Evolutionary conservation across 2,113 vertebrate species (phyloP).

Genomic region (Austrofundulus limnaeus): DNA sequence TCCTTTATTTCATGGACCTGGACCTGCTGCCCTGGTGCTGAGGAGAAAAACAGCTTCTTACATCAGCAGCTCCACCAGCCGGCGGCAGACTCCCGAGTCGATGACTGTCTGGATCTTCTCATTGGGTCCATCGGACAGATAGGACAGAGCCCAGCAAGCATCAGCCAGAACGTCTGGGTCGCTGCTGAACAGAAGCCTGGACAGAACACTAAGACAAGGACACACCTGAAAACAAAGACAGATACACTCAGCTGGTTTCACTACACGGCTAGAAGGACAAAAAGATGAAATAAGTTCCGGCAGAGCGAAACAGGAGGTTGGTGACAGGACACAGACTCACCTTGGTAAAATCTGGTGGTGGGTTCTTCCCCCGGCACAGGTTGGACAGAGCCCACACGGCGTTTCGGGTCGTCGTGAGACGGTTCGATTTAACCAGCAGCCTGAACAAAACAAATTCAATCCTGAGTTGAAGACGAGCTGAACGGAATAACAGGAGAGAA

Average conservation of each 20-base stretch:
- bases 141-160: constrained; percentile 98
- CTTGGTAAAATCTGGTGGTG: constrained; percentile 95
- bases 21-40: neutral
- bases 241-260: neutral
- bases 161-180: constrained; percentile 96
- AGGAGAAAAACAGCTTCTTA: constrained; percentile 78
- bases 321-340: constrained; percentile 62
- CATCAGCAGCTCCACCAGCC: constrained; percentile 96
- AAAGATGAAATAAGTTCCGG: neutral
- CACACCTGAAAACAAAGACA: constrained; percentile 82
- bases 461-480: too few relatives aligned
- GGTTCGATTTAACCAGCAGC: constrained; percentile 94
- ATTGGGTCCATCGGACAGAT: constrained; percentile 96
- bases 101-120: constrained; percentile 99
- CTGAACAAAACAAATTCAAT: constrained; percentile 65
- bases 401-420: constrained; percentile 96
- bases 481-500: neutral
- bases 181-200: constrained; percentile 94
- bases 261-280: neutral
- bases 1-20: neutral
- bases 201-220: constrained; percentile 93
- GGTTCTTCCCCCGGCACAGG: constrained; percentile 96
- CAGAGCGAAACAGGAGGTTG: neutral
- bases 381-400: constrained; percentile 98
- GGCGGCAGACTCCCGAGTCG: constrained; percentile 94